Evolutionary conservation across 2,113 vertebrate genomes (phyloP).

Genomic region (Podilymbus podiceps): DNA sequence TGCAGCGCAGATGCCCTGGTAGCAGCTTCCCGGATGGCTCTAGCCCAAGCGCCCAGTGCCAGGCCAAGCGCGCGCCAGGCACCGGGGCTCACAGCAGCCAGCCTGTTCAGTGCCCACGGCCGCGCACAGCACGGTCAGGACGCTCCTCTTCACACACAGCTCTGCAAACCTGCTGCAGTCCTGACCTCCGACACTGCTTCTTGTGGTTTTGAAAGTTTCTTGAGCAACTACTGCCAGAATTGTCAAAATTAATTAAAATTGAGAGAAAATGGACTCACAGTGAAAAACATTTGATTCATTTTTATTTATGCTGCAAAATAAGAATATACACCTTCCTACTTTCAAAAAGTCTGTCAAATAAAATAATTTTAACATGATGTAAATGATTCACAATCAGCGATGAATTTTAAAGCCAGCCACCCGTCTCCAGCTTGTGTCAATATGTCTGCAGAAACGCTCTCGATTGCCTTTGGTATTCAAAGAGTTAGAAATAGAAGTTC

Average conservation of each 20-base stretch:
- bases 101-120: background rate
- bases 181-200: background rate
- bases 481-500: conserved; percentile 69
- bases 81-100: accelerated
- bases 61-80: background rate
- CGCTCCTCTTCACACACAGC: background rate
- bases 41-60: background rate
- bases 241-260: background rate
- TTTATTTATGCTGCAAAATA: conserved; percentile 1
- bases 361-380: background rate
- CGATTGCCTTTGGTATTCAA: background rate
- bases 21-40: background rate
- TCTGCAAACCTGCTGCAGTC: background rate
- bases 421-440: conserved; percentile 20
- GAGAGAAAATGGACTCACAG: background rate
- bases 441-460: conserved; percentile 29
- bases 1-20: background rate
- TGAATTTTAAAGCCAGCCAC: conserved; percentile 8
- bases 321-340: background rate
- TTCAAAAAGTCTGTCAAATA: background rate
- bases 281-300: background rate
- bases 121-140: accelerated
- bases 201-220: background rate
- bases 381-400: background rate
- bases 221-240: background rate